Evolutionary conservation across 2,113 vertebrate species (phyloP).

Genomic region (Circaetus gallicus): DNA sequence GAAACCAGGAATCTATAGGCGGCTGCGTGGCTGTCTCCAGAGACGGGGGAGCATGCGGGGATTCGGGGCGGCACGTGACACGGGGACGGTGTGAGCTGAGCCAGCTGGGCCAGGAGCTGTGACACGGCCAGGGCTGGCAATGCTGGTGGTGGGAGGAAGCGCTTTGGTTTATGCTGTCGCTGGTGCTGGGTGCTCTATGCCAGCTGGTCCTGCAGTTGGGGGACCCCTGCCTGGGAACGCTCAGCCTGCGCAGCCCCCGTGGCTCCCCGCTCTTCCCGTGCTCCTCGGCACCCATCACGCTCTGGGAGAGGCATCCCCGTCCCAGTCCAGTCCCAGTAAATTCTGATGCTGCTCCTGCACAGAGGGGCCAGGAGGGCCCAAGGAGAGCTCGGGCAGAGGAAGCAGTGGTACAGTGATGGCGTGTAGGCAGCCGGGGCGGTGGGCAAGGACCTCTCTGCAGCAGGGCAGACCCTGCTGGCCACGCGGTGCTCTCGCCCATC

Average conservation of each 20-base stretch:
- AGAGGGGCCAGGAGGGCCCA: background rate
- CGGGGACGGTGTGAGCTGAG: background rate
- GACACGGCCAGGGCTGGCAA: rapidly evolving
- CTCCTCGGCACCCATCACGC: background rate
- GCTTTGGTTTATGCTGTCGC: background rate
- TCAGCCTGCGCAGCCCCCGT: too few relatives aligned
- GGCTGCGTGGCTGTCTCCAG: background rate
- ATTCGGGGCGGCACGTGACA: background rate
- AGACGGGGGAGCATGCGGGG: rapidly evolving
- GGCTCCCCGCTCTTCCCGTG: rapidly evolving
- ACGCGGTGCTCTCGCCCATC: rapidly evolving
- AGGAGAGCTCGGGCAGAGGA: background rate
- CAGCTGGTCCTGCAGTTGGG: rapidly evolving
- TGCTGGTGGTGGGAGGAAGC: background rate
- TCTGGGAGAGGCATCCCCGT: background rate
- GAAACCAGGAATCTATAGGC: background rate
- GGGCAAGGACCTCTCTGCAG: background rate
- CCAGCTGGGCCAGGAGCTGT: background rate
- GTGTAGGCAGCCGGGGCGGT: rapidly evolving
- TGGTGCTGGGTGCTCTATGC: background rate
- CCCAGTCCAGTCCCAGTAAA: background rate
- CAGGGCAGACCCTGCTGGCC: background rate
- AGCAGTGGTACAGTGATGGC: rapidly evolving
- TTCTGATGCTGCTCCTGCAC: background rate
- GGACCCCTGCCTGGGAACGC: too few relatives aligned